Percentiles rank a stretch among this genome's conserved stretches.
Conservation (phyloP, 2,797 vertebrate genomes). For the Diplodus puntazzo region DNA sequence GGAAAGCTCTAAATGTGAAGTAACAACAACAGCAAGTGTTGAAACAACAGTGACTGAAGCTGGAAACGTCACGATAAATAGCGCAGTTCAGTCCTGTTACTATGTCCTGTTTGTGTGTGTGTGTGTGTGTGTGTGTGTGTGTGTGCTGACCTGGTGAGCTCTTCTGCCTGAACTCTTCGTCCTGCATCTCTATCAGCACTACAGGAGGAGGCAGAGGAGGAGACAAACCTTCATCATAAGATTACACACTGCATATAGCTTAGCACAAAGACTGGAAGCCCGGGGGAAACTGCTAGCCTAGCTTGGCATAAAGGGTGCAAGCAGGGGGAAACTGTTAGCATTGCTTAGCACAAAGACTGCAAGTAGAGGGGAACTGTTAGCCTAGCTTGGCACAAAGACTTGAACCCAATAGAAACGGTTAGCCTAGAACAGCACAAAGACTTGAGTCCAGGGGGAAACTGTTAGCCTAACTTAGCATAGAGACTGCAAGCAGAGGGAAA, state of each 20-base stretch:
- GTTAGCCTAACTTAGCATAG: background rate
- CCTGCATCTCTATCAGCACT: constrained; percentile 91
- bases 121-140: constrained; percentile 17
- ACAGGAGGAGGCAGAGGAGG: constrained; percentile 65
- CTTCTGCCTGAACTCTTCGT: constrained; percentile 89
- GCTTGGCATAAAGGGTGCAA: background rate
- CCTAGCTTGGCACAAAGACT: constrained; percentile 6
- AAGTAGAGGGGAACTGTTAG: background rate
- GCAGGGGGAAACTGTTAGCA: background rate
- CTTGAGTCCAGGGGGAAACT: background rate
- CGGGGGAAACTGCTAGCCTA: background rate
- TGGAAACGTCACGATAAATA: background rate
- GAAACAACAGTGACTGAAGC: background rate
- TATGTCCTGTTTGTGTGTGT: constrained; percentile 5
- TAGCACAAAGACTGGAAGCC: background rate
- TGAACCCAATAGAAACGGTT: background rate
- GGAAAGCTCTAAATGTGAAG: background rate
- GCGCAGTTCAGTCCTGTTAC: background rate
- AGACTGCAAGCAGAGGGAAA: background rate
- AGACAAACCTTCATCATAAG: constrained; percentile 62
- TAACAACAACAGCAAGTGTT: background rate
- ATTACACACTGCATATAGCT: constrained; percentile 14
- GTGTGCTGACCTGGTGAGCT: constrained; percentile 86
- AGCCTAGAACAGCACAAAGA: background rate
- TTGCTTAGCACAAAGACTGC: too few relatives aligned